Percentiles rank a stretch among this genome's conserved stretches.
These are phyloP conservation scores for Barnardius zonarius DNA, from an alignment of 2,113 vertebrate genomes.

Conservation along the genomic window DNA sequence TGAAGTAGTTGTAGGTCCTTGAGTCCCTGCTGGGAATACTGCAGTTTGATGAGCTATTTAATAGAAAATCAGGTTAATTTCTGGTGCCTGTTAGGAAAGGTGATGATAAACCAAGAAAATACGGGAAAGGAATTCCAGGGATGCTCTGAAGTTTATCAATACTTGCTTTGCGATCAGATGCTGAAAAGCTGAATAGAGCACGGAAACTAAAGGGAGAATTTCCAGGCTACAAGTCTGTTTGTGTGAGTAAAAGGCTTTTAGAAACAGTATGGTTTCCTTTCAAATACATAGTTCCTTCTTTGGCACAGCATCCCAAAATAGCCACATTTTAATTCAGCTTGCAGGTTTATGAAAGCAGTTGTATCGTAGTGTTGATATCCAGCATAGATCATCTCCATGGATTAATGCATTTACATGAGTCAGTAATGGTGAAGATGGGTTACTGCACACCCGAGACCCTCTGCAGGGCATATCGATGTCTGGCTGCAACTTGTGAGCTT, in stretches of 20 bases:
- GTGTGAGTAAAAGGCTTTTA: neutral
- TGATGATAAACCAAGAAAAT: neutral
- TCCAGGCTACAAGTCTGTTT: neutral
- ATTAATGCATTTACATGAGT: fast-evolving
- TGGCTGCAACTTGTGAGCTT: neutral
- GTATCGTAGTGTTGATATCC: neutral
- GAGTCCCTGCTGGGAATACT: neutral
- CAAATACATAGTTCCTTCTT: neutral
- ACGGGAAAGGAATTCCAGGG: neutral
- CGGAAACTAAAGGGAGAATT: neutral
- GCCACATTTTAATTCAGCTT: neutral
- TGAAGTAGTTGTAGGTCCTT: neutral
- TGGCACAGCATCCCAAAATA: neutral
- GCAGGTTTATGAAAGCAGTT: neutral
- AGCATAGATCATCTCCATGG: neutral
- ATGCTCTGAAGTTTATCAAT: neutral
- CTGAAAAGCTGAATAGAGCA: neutral
- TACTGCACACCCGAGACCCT: neutral
- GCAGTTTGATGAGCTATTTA: neutral
- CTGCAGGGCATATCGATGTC: neutral
- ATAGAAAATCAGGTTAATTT: neutral
- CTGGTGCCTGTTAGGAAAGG: neutral
- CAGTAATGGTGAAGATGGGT: neutral
- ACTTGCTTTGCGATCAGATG: neutral
- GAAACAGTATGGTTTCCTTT: neutral